phyloP scores from a whole-genome alignment of 1,140 invertebrate genomes.

The Hylaeus anthracinus region DNA sequence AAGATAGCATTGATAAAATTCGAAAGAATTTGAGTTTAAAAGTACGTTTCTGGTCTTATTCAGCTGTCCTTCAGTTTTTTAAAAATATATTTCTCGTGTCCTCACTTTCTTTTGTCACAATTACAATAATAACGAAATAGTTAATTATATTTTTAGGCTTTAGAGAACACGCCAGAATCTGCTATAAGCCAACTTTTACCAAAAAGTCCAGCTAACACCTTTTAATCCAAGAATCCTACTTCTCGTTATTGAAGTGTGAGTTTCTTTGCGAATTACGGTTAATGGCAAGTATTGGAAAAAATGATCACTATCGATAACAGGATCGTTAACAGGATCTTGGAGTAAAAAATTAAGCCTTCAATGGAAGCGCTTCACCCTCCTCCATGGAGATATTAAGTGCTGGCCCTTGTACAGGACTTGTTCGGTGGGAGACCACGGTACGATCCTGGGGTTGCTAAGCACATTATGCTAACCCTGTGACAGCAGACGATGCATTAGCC shows the following conservation, averaged over 20 bases:
- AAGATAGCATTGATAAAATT: too few species aligned
- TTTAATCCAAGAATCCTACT: too few species aligned
- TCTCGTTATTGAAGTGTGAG: neutral
- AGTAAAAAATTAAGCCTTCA: neutral
- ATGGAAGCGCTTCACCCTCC: neutral
- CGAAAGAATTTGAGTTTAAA: too few species aligned
- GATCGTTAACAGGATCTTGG: neutral
- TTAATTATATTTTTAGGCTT: too few species aligned
- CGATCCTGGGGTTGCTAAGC: conserved; percentile 40
- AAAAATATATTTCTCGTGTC: too few species aligned
- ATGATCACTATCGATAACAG: neutral
- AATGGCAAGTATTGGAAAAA: neutral
- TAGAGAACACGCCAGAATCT: too few species aligned
- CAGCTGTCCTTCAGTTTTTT: too few species aligned
- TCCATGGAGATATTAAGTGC: conserved; percentile 38
- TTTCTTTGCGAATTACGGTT: neutral
- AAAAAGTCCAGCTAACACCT: too few species aligned
- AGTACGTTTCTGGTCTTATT: too few species aligned
- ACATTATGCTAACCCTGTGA: conserved; percentile 62
- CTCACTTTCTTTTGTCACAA: too few species aligned
- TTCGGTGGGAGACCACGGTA: conserved; percentile 31
- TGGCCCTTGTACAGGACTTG: conserved; percentile 32
- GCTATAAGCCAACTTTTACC: too few species aligned
- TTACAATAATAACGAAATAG: too few species aligned
- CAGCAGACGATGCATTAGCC: conserved; percentile 55